Conservation (phyloP, 2,113 vertebrate species). For the Dolichotis patagonum region DNA sequence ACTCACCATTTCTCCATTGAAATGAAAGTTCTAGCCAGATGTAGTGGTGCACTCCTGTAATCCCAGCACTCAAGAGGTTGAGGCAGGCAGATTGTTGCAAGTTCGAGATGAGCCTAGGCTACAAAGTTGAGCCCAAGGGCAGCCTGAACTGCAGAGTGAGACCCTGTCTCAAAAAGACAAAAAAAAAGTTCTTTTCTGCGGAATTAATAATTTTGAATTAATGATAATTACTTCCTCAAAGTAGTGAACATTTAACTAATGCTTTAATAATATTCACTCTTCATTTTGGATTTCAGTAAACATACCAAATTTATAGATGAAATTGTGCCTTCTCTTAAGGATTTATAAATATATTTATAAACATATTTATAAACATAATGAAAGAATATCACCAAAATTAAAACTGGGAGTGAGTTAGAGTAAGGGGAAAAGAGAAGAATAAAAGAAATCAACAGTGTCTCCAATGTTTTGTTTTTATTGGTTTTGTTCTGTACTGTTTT, state of each 20-base stretch:
- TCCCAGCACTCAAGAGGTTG: too few species aligned
- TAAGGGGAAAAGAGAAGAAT: neutral
- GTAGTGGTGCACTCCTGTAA: too few species aligned
- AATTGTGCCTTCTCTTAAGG: neutral
- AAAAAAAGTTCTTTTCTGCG: neutral
- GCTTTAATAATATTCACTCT: neutral
- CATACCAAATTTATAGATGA: neutral
- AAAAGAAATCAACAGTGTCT: neutral
- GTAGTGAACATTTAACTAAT: neutral
- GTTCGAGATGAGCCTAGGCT: too few species aligned
- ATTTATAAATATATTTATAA: neutral
- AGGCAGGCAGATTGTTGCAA: too few species aligned
- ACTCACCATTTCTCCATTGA: neutral
- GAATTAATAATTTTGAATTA: conserved; percentile 26
- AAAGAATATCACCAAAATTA: neutral
- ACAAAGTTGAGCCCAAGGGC: too few species aligned
- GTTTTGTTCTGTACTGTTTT: too few species aligned
- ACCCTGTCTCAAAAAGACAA: too few species aligned
- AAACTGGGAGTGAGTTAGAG: neutral
- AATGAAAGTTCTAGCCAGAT: neutral
- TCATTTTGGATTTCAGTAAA: neutral
- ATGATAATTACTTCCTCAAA: conserved; percentile 20
- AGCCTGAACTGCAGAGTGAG: too few species aligned
- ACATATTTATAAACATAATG: too few species aligned
- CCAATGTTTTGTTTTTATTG: too few species aligned